Evolutionary conservation across 2,113 vertebrate species (phyloP), one percentile per base, ranked within the genome.

Genomic region (Procavia capensis): DNA sequence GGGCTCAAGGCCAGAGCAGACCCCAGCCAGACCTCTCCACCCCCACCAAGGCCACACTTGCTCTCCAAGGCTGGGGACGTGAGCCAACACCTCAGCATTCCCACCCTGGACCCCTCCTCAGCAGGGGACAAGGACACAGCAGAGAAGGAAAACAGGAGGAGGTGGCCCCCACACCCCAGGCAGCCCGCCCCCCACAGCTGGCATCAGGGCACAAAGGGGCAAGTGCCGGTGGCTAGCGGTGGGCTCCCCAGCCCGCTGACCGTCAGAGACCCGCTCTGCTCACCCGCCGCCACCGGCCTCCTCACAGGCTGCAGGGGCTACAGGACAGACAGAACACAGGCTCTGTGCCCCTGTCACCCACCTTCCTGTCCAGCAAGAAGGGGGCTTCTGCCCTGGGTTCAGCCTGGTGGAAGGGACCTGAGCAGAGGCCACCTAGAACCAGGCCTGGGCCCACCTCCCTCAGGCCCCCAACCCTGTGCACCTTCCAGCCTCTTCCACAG

Each of bases 191-290:
- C 86, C 75, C 36, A 9, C 84, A 76, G 50, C 82, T 79, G 43
- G 82, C 75, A 91, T 74, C 84, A 93, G 45, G 90, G 81, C 81
- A 43, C 4, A 4, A 45, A 47, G 47, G 57, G 72, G 92, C 94
- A 95, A 95, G 88, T 1, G 4, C 39, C 78, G 93, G 88, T 0
- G 6, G 81, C 85, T 78, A 66, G 70, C 90, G 0, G 1, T 72
- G 96, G 64, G 88, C 74, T 88, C 61, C 91, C 94, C 85, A 96
- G 96, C 95, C 83, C 61, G 25, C 63, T 95, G 91, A 94, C 97
- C 97, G 97, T 97, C 97, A 94, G 74, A 82, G 31, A 92, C 92
- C 95, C 20, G 19, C 41, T 96, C 74, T 63, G 41, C 63, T 85
- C 63, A 59, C 74, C 90, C 4, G 0, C 89, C 92, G 85, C 47